A percentile compares a stretch with the other conserved stretches of the same genome.
These are phyloP conservation scores for Tenthredo scrophulariae DNA, from an alignment of 2,888 invertebrate genomes.

Conservation along the genomic window DNA sequence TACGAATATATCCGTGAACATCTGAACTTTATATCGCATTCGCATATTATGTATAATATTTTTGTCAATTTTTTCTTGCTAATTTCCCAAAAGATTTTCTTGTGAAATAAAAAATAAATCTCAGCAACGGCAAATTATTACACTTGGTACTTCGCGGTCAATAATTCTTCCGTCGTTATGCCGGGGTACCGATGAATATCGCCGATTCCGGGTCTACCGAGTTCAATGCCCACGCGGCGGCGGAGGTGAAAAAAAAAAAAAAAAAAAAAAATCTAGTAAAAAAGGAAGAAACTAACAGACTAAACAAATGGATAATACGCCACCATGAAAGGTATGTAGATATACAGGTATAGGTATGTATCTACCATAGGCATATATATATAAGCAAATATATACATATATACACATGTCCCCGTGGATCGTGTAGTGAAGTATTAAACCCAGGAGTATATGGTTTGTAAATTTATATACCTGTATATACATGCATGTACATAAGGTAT, in stretches of 20 bases:
- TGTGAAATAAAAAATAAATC: too few species aligned
- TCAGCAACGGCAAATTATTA: neutral
- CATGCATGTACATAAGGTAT: neutral
- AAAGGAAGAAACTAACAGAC: constrained; percentile 1
- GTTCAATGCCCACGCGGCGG: constrained; percentile 23
- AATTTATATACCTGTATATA: neutral
- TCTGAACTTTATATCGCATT: too few species aligned
- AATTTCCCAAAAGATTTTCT: too few species aligned
- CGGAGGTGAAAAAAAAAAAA: neutral
- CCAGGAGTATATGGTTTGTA: neutral
- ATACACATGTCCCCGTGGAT: neutral
- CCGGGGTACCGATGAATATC: constrained; percentile 13
- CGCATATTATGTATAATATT: too few species aligned
- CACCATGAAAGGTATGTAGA: neutral
- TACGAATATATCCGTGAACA: too few species aligned
- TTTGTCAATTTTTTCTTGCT: too few species aligned
- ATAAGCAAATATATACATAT: neutral
- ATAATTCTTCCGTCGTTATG: neutral
- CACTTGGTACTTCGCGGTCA: neutral
- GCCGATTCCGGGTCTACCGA: constrained; percentile 35
- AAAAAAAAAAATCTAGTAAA: neutral
- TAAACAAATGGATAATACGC: constrained; percentile 20
- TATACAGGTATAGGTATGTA: neutral
- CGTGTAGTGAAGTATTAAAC: neutral
- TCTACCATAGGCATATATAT: neutral